Evolutionary conservation across 1,140 invertebrate species (phyloP), one percentile per base, ranked within the genome.

Genomic region (Fragariocoptes setiger): DNA sequence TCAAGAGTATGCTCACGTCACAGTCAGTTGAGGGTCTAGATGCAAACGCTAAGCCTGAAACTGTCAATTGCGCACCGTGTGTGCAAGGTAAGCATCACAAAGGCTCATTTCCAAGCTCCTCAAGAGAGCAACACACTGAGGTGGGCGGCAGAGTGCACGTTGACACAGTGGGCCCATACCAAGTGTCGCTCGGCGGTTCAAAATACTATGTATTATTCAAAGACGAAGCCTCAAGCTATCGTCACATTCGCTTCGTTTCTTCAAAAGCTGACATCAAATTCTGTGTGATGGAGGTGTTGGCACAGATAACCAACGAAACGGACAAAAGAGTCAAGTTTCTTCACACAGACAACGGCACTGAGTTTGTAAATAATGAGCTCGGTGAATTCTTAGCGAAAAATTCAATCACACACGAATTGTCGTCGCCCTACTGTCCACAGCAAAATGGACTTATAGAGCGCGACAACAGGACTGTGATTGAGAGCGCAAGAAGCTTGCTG

Each of bases 381-480:
- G 22, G 21, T 40, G 18, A 14, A 15, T 25, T 36, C 3, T 44
- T 44, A 17, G 21, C 18, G n/a, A 19, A 46, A 21, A 4, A 38
- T 12, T 31, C 37, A 35, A 38, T 40, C 4, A 35, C 60, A 60
- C 52, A 56, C 31, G 50, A 58, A 43, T 47, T 41, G 4, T 56
- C 57, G 5, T 50, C 52, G 1, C 22, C 47, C 2, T 56, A 61
- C 39, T 53, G 52, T 4, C 57, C 58, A 21, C 42, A 60, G 43
- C 52, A 55, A 42, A 62, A 62, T 51, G 56, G 55, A n/a, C 43
- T 52, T 12, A 45, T 50, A 38, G 57, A 61, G 45, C 42, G 56
- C 37, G 47, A 49, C 17, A 61, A 61, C 40, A 39, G 59, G 16
- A 62, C 51, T 4, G 41, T 62, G 4, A 40, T 52, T 2, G 41